Evolutionary conservation across 2,797 vertebrate genomes (phyloP).

Genomic region (Artibeus lituratus): DNA sequence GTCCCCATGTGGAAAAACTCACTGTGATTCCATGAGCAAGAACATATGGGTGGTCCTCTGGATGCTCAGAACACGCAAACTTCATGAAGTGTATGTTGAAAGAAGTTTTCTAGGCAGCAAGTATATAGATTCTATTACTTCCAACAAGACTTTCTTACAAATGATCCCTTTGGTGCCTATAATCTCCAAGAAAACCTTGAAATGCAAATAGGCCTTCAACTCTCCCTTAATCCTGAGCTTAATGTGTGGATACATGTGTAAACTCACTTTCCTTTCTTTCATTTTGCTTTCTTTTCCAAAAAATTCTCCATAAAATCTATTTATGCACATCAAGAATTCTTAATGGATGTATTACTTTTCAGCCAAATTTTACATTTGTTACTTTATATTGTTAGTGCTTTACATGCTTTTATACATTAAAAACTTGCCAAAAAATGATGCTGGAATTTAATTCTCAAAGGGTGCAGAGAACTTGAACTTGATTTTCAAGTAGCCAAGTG

Average conservation of each 20-base stretch:
- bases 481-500: not conserved
- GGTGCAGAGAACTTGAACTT: not conserved
- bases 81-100: not conserved
- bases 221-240: not conserved
- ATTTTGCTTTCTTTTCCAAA: not conserved
- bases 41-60: not conserved
- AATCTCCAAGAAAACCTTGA: not conserved
- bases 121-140: not conserved
- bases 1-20: not conserved
- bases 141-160: not conserved
- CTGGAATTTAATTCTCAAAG: not conserved
- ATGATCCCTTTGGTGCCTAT: not conserved
- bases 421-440: not conserved
- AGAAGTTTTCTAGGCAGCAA: not conserved
- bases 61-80: not conserved
- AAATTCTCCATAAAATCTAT: not conserved
- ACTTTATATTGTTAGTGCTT: not conserved
- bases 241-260: not conserved
- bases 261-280: not conserved
- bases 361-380: not conserved
- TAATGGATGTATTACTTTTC: not conserved
- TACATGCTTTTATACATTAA: not conserved
- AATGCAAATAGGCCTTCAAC: not conserved
- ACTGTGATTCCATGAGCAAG: not conserved
- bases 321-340: not conserved